These are phyloP conservation scores for Cataglyphis altisquamis DNA, from an alignment of 2,888 invertebrate genomes.

Conservation along the genomic window DNA sequence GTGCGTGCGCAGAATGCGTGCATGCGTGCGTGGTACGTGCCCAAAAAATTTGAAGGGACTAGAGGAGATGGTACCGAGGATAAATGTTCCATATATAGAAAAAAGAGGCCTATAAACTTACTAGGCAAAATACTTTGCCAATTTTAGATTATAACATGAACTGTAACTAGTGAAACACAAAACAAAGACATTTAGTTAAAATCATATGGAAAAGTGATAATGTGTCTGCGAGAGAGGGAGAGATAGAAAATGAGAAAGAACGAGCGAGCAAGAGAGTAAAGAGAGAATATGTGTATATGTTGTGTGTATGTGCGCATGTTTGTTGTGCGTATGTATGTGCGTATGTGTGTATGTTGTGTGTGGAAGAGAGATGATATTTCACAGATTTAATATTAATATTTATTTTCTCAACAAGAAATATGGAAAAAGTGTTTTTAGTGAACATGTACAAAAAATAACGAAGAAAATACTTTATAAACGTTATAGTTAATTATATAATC, in stretches of 20 bases:
- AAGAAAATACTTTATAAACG: conserved; percentile 83
- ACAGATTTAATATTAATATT: conserved; percentile 85
- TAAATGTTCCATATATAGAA: conserved; percentile 79
- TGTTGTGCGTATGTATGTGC: background rate
- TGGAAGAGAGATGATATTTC: conserved; percentile 76
- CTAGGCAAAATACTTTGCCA: conserved; percentile 84
- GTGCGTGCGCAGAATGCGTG: background rate
- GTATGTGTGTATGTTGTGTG: background rate
- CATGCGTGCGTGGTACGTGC: background rate
- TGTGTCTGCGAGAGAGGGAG: conserved; percentile 23
- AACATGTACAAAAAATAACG: conserved; percentile 83
- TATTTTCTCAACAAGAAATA: conserved; percentile 84
- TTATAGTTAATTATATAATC: conserved; percentile 84
- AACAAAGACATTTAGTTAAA: conserved; percentile 73
- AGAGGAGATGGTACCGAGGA: conserved; percentile 26
- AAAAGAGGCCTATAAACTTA: conserved; percentile 85
- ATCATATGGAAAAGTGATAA: conserved; percentile 79
- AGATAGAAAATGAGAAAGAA: background rate
- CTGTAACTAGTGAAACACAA: conserved; percentile 75
- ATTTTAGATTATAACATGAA: conserved; percentile 77
- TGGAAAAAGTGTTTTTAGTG: conserved; percentile 84
- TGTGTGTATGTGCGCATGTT: background rate
- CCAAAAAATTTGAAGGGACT: conserved; percentile 5
- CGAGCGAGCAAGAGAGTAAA: background rate
- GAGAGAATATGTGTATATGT: background rate